phyloP scores from a whole-genome alignment of 2,113 vertebrate species.

The Bos indicus region DNA sequence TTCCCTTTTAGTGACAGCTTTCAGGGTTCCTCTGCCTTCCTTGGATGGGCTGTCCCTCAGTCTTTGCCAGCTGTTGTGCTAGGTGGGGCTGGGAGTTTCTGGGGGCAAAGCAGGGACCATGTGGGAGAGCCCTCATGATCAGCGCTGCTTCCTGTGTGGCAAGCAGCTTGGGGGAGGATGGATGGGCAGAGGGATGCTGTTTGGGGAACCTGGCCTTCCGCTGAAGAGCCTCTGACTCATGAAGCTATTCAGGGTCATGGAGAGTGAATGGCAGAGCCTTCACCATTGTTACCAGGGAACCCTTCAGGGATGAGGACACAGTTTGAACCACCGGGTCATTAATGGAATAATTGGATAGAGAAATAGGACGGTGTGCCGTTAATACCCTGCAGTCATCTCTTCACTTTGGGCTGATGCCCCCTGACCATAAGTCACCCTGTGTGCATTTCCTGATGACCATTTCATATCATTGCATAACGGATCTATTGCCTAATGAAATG shows the following conservation, averaged over 20 bases:
- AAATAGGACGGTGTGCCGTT: not conserved
- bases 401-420: not conserved
- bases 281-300: not conserved
- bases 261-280: not conserved
- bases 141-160: not conserved
- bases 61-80: not conserved
- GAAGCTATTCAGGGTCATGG: not conserved
- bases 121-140: not conserved
- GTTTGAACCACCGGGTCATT: no score
- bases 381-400: not conserved
- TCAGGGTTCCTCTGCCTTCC: not conserved
- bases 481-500: not conserved
- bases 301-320: not conserved
- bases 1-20: not conserved
- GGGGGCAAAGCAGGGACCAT: not conserved
- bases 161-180: not conserved
- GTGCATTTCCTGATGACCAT: not conserved
- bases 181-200: not conserved
- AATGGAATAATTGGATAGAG: not conserved
- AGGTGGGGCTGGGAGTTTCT: not conserved
- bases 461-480: not conserved
- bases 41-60: no score
- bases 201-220: not conserved
- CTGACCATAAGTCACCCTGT: not conserved
- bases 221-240: not conserved